Percentiles rank a stretch among this genome's conserved stretches.
Conservation (phyloP, 2,113 vertebrate genomes). For the Corydoras sp. region DNA sequence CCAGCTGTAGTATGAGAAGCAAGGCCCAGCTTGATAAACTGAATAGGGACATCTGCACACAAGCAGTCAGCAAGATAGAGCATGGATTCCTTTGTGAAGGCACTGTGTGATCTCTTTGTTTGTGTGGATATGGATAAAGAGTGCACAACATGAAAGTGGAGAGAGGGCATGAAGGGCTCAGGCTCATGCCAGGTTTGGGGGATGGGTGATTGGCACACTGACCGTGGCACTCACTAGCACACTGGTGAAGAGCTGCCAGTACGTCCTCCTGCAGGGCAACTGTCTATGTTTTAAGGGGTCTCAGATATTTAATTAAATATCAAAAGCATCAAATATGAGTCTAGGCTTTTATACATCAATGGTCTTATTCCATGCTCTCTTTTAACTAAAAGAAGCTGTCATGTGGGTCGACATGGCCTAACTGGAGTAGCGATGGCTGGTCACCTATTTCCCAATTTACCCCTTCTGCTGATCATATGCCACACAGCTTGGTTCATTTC, state of each 20-base stretch:
- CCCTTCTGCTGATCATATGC: slow-evolving; percentile 1
- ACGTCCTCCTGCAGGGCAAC: slow-evolving; percentile 13
- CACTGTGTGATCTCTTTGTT: slow-evolving; percentile 24
- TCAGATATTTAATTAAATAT: too few species aligned
- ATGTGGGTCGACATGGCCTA: neutral
- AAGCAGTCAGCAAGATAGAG: slow-evolving; percentile 11
- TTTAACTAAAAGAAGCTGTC: neutral
- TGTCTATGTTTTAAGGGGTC: too few species aligned
- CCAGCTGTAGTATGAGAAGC: slow-evolving; percentile 23
- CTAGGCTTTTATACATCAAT: too few species aligned
- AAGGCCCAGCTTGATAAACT: slow-evolving; percentile 18
- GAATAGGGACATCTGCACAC: slow-evolving; percentile 31
- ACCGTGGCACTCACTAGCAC: slow-evolving; percentile 17
- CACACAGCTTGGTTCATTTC: slow-evolving; percentile 2
- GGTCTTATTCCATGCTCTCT: slow-evolving; percentile 4
- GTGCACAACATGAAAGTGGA: slow-evolving; percentile 33
- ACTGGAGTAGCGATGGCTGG: slow-evolving; percentile 10
- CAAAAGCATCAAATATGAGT: too few species aligned
- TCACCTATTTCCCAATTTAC: slow-evolving; percentile 1
- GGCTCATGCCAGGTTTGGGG: slow-evolving; percentile 28
- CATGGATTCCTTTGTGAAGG: slow-evolving; percentile 28
- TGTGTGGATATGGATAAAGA: slow-evolving; percentile 6
- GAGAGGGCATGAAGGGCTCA: slow-evolving; percentile 18
- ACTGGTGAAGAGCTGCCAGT: slow-evolving; percentile 32
- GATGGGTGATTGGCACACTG: slow-evolving; percentile 24